Evolutionary conservation across 2,113 vertebrate species (phyloP).

Genomic region (Labrus mixtus): DNA sequence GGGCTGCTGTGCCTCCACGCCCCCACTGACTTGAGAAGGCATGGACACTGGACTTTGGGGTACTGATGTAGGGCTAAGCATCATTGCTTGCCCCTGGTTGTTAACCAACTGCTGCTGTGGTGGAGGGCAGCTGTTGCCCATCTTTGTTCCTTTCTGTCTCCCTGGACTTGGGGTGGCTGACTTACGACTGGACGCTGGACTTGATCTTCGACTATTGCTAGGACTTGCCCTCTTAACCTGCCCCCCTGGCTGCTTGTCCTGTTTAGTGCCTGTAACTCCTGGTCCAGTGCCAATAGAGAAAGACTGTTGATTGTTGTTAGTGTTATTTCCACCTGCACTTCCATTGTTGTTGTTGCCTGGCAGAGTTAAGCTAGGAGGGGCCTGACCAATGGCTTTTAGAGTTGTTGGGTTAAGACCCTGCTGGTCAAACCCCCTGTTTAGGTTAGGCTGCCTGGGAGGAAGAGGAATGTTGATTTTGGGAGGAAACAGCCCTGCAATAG

Average conservation of each 20-base stretch:
- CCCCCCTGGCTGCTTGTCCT: constrained; percentile 88
- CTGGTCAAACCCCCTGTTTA: constrained; percentile 96
- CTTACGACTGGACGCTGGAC: constrained; percentile 94
- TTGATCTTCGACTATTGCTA: constrained; percentile 94
- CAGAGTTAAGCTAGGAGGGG: constrained; percentile 88
- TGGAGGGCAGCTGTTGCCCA: constrained; percentile 84
- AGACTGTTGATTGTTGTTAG: constrained; percentile 77
- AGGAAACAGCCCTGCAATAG: constrained; percentile 97
- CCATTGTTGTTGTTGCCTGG: constrained; percentile 77
- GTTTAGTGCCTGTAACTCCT: constrained; percentile 82
- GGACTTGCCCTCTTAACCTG: constrained; percentile 94
- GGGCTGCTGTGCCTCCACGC: constrained; percentile 78
- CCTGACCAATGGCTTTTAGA: constrained; percentile 98
- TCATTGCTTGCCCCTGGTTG: constrained; percentile 86
- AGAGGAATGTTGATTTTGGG: constrained; percentile 99
- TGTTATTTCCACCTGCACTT: constrained; percentile 69
- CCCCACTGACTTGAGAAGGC: constrained; percentile 76
- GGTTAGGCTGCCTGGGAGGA: constrained; percentile 92
- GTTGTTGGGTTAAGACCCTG: constrained; percentile 99
- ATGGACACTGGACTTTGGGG: constrained; percentile 84
- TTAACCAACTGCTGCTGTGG: constrained; percentile 87
- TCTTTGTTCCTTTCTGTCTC: constrained; percentile 93
- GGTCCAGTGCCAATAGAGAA: constrained; percentile 69
- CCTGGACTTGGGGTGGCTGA: constrained; percentile 93
- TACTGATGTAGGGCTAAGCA: constrained; percentile 85